Percentiles rank a stretch among this genome's conserved stretches.
phyloP scores from a whole-genome alignment of 2,113 vertebrate genomes.

The Erinaceus europaeus region DNA sequence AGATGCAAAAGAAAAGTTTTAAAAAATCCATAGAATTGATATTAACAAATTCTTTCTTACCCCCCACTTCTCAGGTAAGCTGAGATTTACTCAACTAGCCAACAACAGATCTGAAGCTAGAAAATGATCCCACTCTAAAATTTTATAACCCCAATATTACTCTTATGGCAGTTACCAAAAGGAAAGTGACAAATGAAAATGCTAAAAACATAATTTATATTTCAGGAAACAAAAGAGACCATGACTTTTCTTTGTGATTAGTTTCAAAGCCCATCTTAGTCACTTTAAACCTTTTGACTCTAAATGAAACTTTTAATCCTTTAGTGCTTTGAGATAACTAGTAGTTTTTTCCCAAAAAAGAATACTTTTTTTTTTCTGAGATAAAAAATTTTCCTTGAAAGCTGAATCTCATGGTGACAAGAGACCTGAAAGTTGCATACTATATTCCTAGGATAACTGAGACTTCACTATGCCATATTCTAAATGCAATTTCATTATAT shows the following conservation, averaged over 20 bases:
- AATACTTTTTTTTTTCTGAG: background rate
- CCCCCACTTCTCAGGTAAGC: background rate
- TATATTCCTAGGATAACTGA: background rate
- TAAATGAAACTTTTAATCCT: background rate
- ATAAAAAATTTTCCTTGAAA: slow-evolving; percentile 18
- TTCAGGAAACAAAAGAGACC: background rate
- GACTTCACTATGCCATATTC: background rate
- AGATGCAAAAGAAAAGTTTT: background rate
- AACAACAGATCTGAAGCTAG: background rate
- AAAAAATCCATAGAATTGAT: background rate
- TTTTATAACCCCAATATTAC: background rate
- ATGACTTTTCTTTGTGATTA: slow-evolving; percentile 4
- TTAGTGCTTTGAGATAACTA: background rate
- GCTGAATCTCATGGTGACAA: background rate
- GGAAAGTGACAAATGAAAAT: background rate
- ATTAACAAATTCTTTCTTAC: background rate
- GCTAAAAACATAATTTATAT: background rate
- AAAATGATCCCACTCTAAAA: background rate
- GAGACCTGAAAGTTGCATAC: background rate
- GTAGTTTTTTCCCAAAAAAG: background rate
- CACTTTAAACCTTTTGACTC: background rate
- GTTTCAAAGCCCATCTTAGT: background rate
- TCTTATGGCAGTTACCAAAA: background rate
- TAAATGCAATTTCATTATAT: slow-evolving; percentile 27
- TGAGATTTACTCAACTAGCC: background rate